Conservation (phyloP, 1,140 invertebrate species). For the Lepidurus packardi region DNA sequence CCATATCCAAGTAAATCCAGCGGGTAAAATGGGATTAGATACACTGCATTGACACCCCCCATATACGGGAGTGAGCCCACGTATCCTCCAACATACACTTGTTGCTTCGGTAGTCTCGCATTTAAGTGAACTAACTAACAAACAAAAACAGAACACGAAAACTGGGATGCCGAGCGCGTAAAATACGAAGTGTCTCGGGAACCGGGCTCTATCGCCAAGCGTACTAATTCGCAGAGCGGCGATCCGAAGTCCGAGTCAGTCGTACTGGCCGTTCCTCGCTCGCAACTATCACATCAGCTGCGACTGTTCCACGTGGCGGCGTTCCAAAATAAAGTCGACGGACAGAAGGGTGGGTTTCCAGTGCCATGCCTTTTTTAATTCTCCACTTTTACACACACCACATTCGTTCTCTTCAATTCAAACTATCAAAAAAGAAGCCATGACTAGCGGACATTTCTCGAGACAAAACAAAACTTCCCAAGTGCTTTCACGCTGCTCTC, state of each 20-base stretch:
- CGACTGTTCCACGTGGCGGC: constrained; percentile 24
- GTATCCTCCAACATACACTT: neutral
- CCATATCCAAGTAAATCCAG: constrained; percentile 16
- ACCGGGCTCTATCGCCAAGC: neutral
- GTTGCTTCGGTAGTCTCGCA: neutral
- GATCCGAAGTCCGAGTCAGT: neutral
- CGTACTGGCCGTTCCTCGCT: neutral
- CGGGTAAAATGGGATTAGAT: neutral
- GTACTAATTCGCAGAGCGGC: neutral
- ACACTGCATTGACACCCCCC: neutral
- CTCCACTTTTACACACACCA: neutral
- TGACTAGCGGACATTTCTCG: neutral
- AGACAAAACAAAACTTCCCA: no score
- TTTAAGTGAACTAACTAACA: no score
- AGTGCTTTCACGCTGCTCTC: no score
- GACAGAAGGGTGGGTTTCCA: constrained; percentile 6
- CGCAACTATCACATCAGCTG: constrained; percentile 23
- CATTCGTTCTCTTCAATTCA: neutral
- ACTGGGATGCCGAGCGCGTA: no score
- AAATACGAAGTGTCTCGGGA: no score
- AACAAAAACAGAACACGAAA: no score
- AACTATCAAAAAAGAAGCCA: neutral
- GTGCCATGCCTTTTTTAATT: constrained; percentile 14
- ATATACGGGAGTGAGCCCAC: neutral
- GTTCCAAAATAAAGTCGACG: constrained; percentile 23